Base-by-base conservation (phyloP, 2,113 vertebrate species). In the Hiodon tergisus region DNA sequence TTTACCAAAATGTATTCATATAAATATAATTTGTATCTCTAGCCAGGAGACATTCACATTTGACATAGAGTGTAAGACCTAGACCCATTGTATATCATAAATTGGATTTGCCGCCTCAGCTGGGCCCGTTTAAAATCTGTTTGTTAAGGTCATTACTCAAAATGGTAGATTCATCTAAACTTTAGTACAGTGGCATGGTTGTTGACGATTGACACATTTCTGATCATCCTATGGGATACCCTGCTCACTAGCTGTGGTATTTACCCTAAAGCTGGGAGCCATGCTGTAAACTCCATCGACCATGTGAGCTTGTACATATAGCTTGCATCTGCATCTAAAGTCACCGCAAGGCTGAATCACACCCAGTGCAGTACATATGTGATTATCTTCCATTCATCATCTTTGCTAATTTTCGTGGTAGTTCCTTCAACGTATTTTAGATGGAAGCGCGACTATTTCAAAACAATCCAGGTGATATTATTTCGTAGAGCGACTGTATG, bases 401-500 rank as follows among this genome's bases (percentile, higher is more conserved):
- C 51, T 65, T 65, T 11, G 8, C n/a, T 9, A 73, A 57, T 54
- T n/a, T 6, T 2, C 17, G 53, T 51, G 72, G 63, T 4, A 48
- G 46, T 48, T 54, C 7, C 63, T 4, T 9, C 47, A 16, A 75
- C 52, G 16, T 46, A 13, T 4, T 67, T 7, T 14, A 17, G 9
- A 14, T 75, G 73, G 73, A 75, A 74, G 62, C 73, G 67, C 73
- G 63, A 61, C n/a, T 31, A 14, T 55, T 74, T 67, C 46, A 74
- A 57, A n/a, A 67, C 31, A 31, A 31, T 31, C 31, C 31, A 50
- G 48, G 57, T 66, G 68, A 59, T 58, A 68, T 68, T 6, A 53
- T 54, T 67, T 50, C 13, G 14, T 59, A 8, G 47, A 73, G 13
- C 51, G 14, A 54, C 50, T 51, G 60, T 11, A n/a, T 50, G 14